phyloP scores from a whole-genome alignment of 2,113 vertebrate genomes.

The Rhadina sibilatrix region DNA sequence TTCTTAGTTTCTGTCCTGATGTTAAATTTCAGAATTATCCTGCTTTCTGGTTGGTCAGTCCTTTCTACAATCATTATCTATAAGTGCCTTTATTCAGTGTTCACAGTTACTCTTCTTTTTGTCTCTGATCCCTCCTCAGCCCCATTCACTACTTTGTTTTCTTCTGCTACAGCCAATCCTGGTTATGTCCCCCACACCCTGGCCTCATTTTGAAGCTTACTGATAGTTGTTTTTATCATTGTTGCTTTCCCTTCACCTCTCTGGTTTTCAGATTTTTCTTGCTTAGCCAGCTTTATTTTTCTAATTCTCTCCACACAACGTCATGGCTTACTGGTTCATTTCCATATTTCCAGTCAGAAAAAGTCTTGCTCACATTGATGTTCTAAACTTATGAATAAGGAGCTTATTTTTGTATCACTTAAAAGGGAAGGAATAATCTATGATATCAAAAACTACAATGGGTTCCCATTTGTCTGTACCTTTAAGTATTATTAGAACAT shows the following conservation, averaged over 20 bases:
- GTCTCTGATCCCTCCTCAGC: background rate
- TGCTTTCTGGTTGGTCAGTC: background rate
- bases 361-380: background rate
- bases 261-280: background rate
- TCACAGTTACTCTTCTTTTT: background rate
- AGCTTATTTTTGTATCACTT: background rate
- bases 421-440: background rate
- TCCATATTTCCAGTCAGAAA: background rate
- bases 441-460: background rate
- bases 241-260: background rate
- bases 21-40: background rate
- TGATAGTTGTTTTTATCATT: background rate
- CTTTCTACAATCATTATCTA: background rate
- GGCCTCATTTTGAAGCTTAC: background rate
- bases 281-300: background rate
- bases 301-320: background rate
- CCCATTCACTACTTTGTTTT: background rate
- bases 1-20: background rate
- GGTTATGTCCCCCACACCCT: background rate
- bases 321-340: background rate
- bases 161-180: background rate
- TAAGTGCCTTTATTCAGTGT: background rate
- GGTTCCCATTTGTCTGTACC: background rate
- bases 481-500: background rate
- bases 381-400: background rate